These are phyloP conservation scores for Epinephelus coioides DNA, from an alignment of 2,797 vertebrate species.

Conservation along the genomic window DNA sequence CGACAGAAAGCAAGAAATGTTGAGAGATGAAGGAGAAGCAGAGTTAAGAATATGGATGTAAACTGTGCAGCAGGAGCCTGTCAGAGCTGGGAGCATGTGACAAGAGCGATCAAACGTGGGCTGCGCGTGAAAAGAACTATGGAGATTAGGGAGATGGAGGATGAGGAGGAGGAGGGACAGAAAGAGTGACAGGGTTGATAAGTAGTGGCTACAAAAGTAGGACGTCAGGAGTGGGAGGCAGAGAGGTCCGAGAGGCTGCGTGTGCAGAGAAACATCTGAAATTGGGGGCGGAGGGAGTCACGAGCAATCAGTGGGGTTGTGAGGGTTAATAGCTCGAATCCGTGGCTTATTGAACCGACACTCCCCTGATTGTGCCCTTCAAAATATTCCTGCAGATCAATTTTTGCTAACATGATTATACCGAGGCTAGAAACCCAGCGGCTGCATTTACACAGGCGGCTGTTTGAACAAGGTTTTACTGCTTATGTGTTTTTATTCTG, in stretches of 20 bases:
- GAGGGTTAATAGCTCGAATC: conserved; percentile 19
- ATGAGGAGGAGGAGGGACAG: conserved; percentile 37
- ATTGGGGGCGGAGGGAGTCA: neutral
- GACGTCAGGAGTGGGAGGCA: conserved; percentile 50
- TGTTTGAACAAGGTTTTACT: conserved; percentile 8
- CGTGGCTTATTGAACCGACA: neutral
- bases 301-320: neutral
- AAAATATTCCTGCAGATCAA: neutral
- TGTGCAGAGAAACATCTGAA: conserved; percentile 14
- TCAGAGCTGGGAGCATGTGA: conserved; percentile 31
- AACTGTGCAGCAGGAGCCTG: neutral
- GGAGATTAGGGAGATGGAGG: conserved; percentile 30
- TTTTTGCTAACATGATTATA: neutral
- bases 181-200: conserved; percentile 42
- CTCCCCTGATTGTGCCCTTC: neutral
- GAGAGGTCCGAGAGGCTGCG: conserved; percentile 36
- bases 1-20: conserved; percentile 49
- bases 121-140: conserved; percentile 21
- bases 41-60: conserved; percentile 30
- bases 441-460: conserved; percentile 8
- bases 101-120: conserved; percentile 33
- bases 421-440: neutral
- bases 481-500: conserved; percentile 17
- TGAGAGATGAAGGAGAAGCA: conserved; percentile 46
- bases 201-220: conserved; percentile 42